phyloP scores from a whole-genome alignment of 2,113 vertebrate genomes.

The Leptocoma aspasia region DNA sequence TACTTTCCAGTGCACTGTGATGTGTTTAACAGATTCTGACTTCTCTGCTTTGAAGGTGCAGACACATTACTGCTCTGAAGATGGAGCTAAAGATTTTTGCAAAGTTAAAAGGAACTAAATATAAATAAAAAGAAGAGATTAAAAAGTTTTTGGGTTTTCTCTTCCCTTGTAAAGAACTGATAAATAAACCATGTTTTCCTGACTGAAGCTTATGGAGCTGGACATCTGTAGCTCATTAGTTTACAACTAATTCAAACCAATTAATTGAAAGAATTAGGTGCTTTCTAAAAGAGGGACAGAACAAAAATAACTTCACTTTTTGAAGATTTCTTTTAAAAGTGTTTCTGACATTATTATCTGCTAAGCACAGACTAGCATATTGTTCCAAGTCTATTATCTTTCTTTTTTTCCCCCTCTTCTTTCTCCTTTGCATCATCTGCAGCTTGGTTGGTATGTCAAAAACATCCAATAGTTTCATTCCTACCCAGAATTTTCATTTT shows the following conservation, averaged over 20 bases:
- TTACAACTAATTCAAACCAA: constrained; percentile 42
- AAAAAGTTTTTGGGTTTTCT: neutral
- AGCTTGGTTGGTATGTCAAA: neutral
- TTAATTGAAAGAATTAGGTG: constrained; percentile 57
- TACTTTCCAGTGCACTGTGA: neutral
- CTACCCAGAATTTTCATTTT: neutral
- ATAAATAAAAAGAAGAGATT: neutral
- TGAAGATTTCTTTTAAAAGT: neutral
- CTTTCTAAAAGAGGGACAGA: neutral
- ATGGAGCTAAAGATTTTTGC: constrained; percentile 73
- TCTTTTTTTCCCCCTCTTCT: neutral
- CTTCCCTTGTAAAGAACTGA: neutral
- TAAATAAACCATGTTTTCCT: constrained; percentile 45
- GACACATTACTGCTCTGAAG: constrained; percentile 58
- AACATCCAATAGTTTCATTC: neutral
- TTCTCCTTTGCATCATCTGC: neutral
- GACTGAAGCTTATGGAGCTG: constrained; percentile 6
- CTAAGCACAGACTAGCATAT: neutral
- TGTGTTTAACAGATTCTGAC: neutral
- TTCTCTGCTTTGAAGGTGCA: constrained; percentile 30
- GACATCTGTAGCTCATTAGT: constrained; percentile 62
- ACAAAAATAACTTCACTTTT: constrained; percentile 34
- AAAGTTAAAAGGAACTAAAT: constrained; percentile 2
- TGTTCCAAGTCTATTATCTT: neutral
- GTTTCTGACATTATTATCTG: neutral